Base-by-base conservation (phyloP, 2,797 vertebrate genomes). In the Nyctibius grandis region DNA sequence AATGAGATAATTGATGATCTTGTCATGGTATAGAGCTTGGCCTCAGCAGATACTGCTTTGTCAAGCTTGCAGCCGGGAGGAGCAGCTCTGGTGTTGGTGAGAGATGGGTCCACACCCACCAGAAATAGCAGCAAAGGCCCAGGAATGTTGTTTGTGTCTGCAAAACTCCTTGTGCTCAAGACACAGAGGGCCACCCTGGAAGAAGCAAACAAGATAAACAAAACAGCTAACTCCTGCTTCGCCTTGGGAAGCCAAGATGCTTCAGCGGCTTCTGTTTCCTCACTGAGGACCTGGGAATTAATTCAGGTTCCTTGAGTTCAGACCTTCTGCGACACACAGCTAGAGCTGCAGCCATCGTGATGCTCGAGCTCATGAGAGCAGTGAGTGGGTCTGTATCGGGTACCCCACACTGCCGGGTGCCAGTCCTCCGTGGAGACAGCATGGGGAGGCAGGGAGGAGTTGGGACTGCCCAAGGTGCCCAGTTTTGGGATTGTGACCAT, bases 241-340 rank as follows among this genome's bases (percentile, higher is more conserved):
- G 13, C 26, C 51, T 67, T 38, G 56, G 56, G 59, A 86, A 90
- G n/a, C 36, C 69, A 75, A 40, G 57, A 38, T 59, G 42, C 25
- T 91, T 88, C 40, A 68, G 61, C 6, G 12, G 15, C 44, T 96
- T 88, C 47, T 86, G n/a, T 59, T 89, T 86, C 54, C 65, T 83
- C 23, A 11, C 3, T 8, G 34, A 77, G 13, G 25, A 68, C 31
- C 36, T 17, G 8, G 31, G 47, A 65, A 59, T 57, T 68, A 63
- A 40, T 72, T 57, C 31, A 74, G 44, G 15, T 56, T 77, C 22
- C 31, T 59, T 64, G 59, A 79, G 28, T 48, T 77, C 56, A 77
- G 17, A 45, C 8, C 28, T 64, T 48, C n/a, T 79, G 34, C 0
- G 0, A 28, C 0, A 2, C 0, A 0, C 25, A 15, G 25, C 29